A percentile compares a stretch with the other conserved stretches of the same genome.
These are phyloP conservation scores for Natrix natrix DNA, from an alignment of 2,797 vertebrate genomes.

Conservation along the genomic window DNA sequence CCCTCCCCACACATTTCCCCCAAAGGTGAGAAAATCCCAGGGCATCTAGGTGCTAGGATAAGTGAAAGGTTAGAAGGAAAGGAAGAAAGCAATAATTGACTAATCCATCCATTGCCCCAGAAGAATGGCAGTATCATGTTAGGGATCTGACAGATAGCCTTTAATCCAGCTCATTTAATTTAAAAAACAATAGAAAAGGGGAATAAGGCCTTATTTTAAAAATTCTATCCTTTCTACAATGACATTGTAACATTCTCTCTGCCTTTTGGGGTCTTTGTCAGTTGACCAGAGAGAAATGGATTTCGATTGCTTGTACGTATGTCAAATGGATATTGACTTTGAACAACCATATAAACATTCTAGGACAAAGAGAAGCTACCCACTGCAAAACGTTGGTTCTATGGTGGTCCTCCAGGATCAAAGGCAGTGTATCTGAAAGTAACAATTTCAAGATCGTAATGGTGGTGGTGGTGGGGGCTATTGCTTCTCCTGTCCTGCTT, in stretches of 20 bases:
- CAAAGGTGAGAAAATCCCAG: no score
- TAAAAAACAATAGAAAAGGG: neutral
- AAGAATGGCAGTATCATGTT: no score
- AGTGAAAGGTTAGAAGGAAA: no score
- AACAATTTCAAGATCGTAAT: neutral
- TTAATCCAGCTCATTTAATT: neutral
- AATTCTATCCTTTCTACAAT: neutral
- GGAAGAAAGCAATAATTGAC: no score
- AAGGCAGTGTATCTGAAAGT: neutral
- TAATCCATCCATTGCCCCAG: no score
- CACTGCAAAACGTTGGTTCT: neutral
- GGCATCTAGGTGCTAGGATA: no score
- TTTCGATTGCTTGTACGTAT: neutral
- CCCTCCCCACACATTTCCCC: no score
- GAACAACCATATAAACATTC: neutral
- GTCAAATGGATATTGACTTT: neutral
- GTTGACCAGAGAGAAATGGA: neutral
- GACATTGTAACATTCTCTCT: neutral
- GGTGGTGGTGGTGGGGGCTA: neutral
- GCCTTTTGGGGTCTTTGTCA: neutral
- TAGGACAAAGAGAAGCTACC: neutral
- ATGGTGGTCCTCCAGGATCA: neutral
- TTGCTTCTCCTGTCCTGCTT: neutral
- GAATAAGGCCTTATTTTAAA: neutral
- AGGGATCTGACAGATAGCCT: neutral